Evolutionary conservation across 1,140 invertebrate genomes (phyloP), one percentile per base, ranked within the genome.

Genomic region (Drosophila paulistorum): DNA sequence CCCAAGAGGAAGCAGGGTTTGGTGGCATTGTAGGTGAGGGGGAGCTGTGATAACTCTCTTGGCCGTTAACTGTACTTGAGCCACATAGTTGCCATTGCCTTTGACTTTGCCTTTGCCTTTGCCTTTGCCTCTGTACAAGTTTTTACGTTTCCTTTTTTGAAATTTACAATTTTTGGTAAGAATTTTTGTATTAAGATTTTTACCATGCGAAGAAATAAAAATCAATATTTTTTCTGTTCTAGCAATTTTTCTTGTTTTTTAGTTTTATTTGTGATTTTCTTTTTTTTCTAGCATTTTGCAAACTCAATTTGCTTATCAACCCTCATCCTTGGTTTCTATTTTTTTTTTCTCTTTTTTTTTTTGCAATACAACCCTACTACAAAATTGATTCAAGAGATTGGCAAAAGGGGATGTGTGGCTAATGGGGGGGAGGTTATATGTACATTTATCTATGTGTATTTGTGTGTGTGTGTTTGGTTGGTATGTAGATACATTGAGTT

Each of bases 51-150:
- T 63, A 78, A 75, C 66, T 69, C 57, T 68, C 45, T 23, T 57
- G 67, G 64, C 74, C 54, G 81, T 77, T 74, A 84, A 81, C 78
- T 86, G 78, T 78, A 78, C 81, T 83, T 77, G 71, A 83, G 74
- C 66, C 54, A 48, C 26, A 62, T 62, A 20, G 33, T 45, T 30
- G 30, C 45, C 41, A 51, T 51, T 48, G 62, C 14, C 45, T 14
- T 64, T 64, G 42, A 11, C 41, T n/a, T 35, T 39, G 30, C 30
- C 45, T 17, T 39, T 45, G 30, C 30, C 45, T 17, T 39, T 45
- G 30, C 33, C 17, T 41, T 77, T 65, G 23, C 64, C 39, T 77
- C 65, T 51, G 65, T 41, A n/a, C 20, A 61, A 41, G 59, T 48
- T 65, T 69, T 67, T 71, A 41, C 64, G 72, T 10, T 33, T 57